These are phyloP conservation scores for Atractosteus spatula DNA, from an alignment of 2,113 vertebrate genomes.

Conservation along the genomic window DNA sequence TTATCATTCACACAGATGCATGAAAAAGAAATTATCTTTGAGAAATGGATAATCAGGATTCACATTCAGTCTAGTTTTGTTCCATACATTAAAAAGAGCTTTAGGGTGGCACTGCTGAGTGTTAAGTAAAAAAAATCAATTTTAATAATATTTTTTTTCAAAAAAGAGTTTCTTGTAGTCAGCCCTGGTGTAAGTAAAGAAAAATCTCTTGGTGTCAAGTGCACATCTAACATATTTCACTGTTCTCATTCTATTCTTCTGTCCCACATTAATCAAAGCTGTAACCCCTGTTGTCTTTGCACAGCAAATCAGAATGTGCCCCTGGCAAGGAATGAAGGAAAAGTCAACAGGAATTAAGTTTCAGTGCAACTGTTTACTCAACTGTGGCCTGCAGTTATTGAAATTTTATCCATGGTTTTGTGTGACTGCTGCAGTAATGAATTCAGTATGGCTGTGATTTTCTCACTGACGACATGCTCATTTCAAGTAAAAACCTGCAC, in stretches of 20 bases:
- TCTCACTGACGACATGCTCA: constrained; percentile 82
- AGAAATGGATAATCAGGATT: neutral
- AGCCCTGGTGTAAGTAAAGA: constrained; percentile 49
- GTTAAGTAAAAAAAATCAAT: neutral
- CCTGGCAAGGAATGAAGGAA: constrained; percentile 91
- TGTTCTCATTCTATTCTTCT: constrained; percentile 67
- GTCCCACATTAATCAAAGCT: constrained; percentile 91
- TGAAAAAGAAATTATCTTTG: neutral
- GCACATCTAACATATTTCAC: constrained; percentile 66
- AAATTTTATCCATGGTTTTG: constrained; percentile 98
- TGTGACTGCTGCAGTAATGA: constrained; percentile 95
- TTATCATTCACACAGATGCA: neutral
- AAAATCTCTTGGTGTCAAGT: constrained; percentile 59
- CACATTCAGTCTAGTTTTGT: neutral
- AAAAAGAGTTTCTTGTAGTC: constrained; percentile 51
- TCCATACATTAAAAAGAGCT: neutral
- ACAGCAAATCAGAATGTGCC: constrained; percentile 89
- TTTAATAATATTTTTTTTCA: constrained; percentile 16
- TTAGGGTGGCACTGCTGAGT: neutral
- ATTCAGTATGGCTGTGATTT: constrained; percentile 94
- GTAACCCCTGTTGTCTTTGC: constrained; percentile 92
- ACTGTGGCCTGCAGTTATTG: constrained; percentile 99
- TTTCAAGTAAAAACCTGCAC: constrained; percentile 72
- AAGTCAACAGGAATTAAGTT: constrained; percentile 99
- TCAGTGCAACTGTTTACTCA: constrained; percentile 99